phyloP scores from a whole-genome alignment of 2,797 vertebrate species.

The Centroberyx gerrardi region DNA sequence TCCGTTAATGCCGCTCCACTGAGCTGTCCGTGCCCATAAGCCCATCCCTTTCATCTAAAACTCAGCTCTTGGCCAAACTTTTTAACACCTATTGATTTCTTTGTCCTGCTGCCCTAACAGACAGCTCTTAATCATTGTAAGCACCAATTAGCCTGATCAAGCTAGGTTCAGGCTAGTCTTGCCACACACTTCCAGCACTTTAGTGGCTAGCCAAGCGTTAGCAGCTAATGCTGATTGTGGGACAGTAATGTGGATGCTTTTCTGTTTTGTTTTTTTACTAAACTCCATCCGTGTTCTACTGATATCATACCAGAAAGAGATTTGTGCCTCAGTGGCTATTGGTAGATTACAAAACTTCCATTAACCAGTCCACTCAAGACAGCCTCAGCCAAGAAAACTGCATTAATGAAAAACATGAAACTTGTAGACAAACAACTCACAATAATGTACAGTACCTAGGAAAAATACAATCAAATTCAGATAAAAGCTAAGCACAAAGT shows the following conservation, averaged over 20 bases:
- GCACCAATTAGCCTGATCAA: conserved; percentile 60
- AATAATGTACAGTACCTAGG: too few species aligned
- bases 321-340: not conserved
- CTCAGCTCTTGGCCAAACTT: conserved; percentile 52
- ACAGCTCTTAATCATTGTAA: conserved; percentile 52
- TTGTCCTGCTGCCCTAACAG: conserved; percentile 39
- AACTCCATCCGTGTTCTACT: not conserved
- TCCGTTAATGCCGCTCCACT: conserved; percentile 68
- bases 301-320: not conserved
- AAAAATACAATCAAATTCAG: too few species aligned
- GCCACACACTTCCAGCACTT: conserved; percentile 26
- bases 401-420: too few species aligned
- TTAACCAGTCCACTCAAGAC: too few species aligned
- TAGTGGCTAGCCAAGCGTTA: conserved; percentile 16
- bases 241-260: not conserved
- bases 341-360: not conserved
- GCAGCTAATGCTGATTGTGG: conserved; percentile 12
- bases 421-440: too few species aligned
- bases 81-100: conserved; percentile 68
- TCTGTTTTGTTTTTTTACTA: not conserved
- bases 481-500: too few species aligned
- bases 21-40: conserved; percentile 57
- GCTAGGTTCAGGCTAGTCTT: conserved; percentile 15
- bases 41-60: conserved; percentile 54
- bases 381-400: too few species aligned